These are phyloP conservation scores for Lepilemur septentrionalis DNA, from an alignment of 2,797 vertebrate genomes.

Conservation along the genomic window DNA sequence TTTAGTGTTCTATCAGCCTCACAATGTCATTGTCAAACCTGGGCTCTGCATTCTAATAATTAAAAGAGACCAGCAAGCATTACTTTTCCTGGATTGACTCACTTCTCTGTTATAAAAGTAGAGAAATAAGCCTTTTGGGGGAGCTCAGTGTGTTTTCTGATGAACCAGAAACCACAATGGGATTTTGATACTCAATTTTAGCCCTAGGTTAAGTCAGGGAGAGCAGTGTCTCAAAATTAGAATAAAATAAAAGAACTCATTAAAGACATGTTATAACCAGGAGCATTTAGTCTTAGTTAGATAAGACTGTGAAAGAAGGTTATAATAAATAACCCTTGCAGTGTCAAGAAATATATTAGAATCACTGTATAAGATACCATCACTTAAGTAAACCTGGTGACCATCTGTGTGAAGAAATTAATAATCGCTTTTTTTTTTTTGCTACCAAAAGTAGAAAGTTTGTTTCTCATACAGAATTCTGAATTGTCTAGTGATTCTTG, in stretches of 20 bases:
- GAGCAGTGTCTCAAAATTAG: conserved; percentile 63
- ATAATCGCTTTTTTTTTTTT: neutral
- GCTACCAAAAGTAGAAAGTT: neutral
- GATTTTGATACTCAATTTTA: conserved; percentile 71
- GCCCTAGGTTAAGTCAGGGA: conserved; percentile 71
- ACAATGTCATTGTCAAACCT: neutral
- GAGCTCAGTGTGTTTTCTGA: conserved; percentile 69
- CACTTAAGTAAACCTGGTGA: conserved; percentile 31
- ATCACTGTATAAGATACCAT: neutral
- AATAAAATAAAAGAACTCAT: conserved; percentile 76
- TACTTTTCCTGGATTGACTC: conserved; percentile 23
- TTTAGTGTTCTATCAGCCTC: neutral
- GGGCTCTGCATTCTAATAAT: conserved; percentile 8
- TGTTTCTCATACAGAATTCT: neutral
- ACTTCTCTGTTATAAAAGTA: conserved; percentile 45
- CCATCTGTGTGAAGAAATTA: neutral
- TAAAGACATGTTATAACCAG: conserved; percentile 73
- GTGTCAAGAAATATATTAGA: conserved; percentile 29
- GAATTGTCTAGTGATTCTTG: neutral
- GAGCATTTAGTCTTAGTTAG: conserved; percentile 66
- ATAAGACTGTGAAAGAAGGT: conserved; percentile 66
- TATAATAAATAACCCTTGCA: conserved; percentile 64
- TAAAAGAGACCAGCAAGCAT: conserved; percentile 53
- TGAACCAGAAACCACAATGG: conserved; percentile 68
- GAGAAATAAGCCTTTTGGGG: conserved; percentile 59